Evolutionary conservation across 1,140 invertebrate genomes (phyloP), one percentile per base, ranked within the genome.

Genomic region (Epicauta chinensis): DNA sequence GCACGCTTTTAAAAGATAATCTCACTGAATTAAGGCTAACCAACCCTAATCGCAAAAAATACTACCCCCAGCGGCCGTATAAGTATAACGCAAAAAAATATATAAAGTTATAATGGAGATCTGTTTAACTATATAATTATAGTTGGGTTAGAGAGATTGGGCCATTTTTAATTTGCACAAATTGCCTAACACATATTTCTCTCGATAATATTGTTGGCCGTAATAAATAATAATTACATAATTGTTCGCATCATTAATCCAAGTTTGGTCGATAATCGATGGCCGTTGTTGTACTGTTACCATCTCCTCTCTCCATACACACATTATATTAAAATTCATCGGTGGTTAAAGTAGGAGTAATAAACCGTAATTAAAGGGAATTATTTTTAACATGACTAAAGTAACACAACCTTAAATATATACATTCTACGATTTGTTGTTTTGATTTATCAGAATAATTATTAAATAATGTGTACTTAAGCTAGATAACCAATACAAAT

Each of bases 381-480:
- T 66, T 68, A 67, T 68, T 68, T 69, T 69, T 69, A 65, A 64
- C 64, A 51, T 60, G 53, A 31, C 47, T 34, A 34, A 39, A 51
- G 48, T 59, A 63, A 59, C 58, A 51, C 60, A 59, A 64, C 59
- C 61, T 58, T 59, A 57, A 64, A 66, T 23, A 23, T 23, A 23
- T 23, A 23, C 23, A 7, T n/a, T 60, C 59, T 65, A 64, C 59
- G 65, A 69, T 68, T 69, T 67, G 67, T 68, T 68, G 63, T 64
- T 69, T 69, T 67, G 67, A 69, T 69, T 68, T 68, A 69, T 68
- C 64, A 63, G 63, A 68, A 68, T 68, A 69, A 69, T 69, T 69
- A 69, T 67, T 68, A 66, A 69, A 69, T 69, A 67, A 67, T 67
- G 65, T 61, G 58, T 62, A 66, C 63, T 67, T 67, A 69, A 51